Evolutionary conservation across 2,113 vertebrate species (phyloP).

Genomic region (Puntigrus tetrazona): DNA sequence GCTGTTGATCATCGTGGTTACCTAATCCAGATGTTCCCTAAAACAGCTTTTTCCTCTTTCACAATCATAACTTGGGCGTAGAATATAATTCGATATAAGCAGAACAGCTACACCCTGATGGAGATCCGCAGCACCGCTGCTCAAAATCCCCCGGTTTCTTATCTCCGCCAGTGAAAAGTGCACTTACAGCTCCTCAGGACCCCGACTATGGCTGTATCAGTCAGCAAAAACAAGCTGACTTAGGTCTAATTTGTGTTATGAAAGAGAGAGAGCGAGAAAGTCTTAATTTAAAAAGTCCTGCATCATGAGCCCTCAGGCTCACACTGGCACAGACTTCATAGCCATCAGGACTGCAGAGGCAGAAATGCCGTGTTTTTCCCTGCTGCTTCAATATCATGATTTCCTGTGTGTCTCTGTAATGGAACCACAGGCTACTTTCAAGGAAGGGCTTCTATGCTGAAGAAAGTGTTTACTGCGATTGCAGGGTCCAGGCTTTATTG

Average conservation of each 20-base stretch:
- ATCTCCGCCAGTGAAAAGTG: slow-evolving; percentile 41
- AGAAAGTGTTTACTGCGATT: slow-evolving; percentile 56
- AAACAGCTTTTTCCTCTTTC: slow-evolving; percentile 17
- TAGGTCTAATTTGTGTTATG: slow-evolving; percentile 66
- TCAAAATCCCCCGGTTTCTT: slow-evolving; percentile 26
- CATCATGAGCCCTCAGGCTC: slow-evolving; percentile 55
- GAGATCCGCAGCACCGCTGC: background rate
- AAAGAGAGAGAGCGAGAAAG: slow-evolving; percentile 32
- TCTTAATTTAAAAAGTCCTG: slow-evolving; percentile 64
- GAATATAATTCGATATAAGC: background rate
- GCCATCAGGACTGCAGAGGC: slow-evolving; percentile 53
- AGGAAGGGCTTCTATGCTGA: slow-evolving; percentile 14
- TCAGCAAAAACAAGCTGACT: slow-evolving; percentile 59
- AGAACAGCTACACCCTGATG: background rate
- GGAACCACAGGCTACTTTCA: slow-evolving; percentile 18
- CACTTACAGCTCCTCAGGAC: slow-evolving; percentile 36
- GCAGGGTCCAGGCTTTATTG: slow-evolving; percentile 58
- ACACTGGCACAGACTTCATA: slow-evolving; percentile 61
- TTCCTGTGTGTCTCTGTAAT: slow-evolving; percentile 26
- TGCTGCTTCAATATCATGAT: slow-evolving; percentile 18
- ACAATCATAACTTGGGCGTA: slow-evolving; percentile 23
- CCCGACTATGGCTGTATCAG: slow-evolving; percentile 33
- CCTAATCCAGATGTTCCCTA: slow-evolving; percentile 49
- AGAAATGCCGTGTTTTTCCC: slow-evolving; percentile 38
- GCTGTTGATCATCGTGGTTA: slow-evolving; percentile 25